phyloP scores from a whole-genome alignment of 2,888 invertebrate species.

The Philopedon plagiatum region DNA sequence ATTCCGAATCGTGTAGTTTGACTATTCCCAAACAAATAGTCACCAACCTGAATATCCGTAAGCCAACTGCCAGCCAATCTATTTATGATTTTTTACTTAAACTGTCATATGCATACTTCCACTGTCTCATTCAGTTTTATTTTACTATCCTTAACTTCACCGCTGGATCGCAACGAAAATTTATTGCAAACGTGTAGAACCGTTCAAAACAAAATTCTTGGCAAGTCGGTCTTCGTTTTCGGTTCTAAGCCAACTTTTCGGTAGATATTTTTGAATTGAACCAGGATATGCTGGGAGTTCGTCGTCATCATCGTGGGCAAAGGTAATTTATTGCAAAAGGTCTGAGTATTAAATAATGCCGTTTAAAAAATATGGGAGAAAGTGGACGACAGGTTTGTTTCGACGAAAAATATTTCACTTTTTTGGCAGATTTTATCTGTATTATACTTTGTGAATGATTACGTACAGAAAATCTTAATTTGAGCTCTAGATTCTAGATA shows the following conservation, averaged over 20 bases:
- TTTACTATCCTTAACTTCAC: constrained; percentile 8
- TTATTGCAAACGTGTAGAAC: not conserved
- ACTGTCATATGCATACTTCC: constrained; percentile 14
- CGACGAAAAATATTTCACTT: too few species aligned
- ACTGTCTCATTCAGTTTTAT: constrained; percentile 23
- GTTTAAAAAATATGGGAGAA: too few species aligned
- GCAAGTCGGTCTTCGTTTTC: not conserved
- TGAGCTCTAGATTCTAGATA: too few species aligned
- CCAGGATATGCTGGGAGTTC: not conserved
- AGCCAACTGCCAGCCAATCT: not conserved
- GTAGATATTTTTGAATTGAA: not conserved
- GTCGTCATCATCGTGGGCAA: not conserved
- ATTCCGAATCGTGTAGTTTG: not conserved
- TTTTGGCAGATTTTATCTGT: too few species aligned
- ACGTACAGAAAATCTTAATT: too few species aligned
- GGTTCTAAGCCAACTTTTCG: not conserved
- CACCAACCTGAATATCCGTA: not conserved
- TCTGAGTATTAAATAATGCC: too few species aligned
- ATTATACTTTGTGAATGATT: too few species aligned
- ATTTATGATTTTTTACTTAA: constrained; percentile 4
- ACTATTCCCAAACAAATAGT: not conserved
- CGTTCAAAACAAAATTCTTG: constrained; percentile 13
- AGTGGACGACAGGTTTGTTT: too few species aligned
- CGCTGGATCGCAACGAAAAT: not conserved
- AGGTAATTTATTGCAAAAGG: not conserved